These are phyloP conservation scores for Mungos mungo DNA, from an alignment of 2,113 vertebrate species.

Conservation along the genomic window DNA sequence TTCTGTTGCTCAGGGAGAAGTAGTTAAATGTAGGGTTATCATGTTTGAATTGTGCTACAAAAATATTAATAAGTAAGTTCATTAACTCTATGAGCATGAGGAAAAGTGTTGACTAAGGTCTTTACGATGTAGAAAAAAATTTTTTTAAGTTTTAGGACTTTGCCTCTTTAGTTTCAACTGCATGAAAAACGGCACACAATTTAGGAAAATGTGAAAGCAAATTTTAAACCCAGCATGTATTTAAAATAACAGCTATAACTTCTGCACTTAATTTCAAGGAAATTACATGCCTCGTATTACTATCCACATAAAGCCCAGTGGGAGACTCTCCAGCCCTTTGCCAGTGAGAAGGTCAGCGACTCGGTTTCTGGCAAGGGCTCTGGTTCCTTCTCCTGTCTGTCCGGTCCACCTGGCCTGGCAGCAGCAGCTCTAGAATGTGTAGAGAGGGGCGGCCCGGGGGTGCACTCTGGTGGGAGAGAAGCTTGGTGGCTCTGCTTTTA, in stretches of 20 bases:
- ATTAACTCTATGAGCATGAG: slow-evolving; percentile 38
- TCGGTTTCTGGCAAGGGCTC: slow-evolving; percentile 29
- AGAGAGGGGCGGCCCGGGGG: fast-evolving
- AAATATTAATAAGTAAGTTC: slow-evolving; percentile 69
- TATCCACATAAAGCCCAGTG: not conserved
- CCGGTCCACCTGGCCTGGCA: not conserved
- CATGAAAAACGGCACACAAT: slow-evolving; percentile 62
- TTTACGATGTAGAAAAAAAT: slow-evolving; percentile 25
- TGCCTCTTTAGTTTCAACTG: slow-evolving; percentile 55
- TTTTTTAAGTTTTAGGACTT: slow-evolving; percentile 55
- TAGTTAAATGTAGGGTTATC: not conserved
- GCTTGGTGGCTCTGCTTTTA: not conserved
- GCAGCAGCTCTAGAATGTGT: not conserved
- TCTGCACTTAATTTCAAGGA: slow-evolving; percentile 61
- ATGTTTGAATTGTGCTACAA: not conserved
- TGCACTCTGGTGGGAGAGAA: too few species aligned
- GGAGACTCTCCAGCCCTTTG: slow-evolving; percentile 46
- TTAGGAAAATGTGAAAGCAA: slow-evolving; percentile 66
- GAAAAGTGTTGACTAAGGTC: slow-evolving; percentile 44
- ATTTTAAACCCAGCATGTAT: slow-evolving; percentile 73
- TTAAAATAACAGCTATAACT: slow-evolving; percentile 59
- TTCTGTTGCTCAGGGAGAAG: slow-evolving; percentile 39
- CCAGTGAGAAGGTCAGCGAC: slow-evolving; percentile 53
- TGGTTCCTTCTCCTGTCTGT: not conserved
- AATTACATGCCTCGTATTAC: not conserved